Evolutionary conservation across 2,113 vertebrate genomes (phyloP).

Genomic region (Forbesichthys papilliferus): DNA sequence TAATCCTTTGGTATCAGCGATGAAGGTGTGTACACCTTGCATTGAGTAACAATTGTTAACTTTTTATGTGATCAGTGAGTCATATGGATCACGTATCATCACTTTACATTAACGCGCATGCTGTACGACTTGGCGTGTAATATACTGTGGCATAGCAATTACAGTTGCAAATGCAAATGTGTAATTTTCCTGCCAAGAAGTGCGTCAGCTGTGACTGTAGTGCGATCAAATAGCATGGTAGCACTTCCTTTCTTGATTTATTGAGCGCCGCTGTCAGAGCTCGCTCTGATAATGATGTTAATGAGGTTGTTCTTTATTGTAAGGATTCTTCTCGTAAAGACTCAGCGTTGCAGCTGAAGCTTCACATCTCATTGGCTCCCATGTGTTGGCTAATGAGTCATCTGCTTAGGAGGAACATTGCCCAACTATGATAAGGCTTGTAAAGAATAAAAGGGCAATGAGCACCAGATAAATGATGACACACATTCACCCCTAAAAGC

Average conservation of each 20-base stretch:
- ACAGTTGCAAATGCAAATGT: not conserved
- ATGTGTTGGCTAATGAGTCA: not conserved
- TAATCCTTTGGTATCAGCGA: too few species aligned
- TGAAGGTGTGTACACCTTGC: too few species aligned
- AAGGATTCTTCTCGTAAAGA: constrained; percentile 22
- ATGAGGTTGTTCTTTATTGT: constrained; percentile 10
- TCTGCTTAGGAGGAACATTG: constrained; percentile 22
- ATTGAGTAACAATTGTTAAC: too few species aligned
- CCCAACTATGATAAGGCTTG: not conserved
- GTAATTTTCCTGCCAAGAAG: too few species aligned
- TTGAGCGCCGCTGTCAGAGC: constrained; percentile 33
- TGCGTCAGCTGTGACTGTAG: too few species aligned
- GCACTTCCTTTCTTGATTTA: not conserved
- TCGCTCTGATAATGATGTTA: constrained; percentile 40
- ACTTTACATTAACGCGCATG: too few species aligned
- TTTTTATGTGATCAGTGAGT: not conserved
- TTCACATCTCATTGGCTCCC: constrained; percentile 25
- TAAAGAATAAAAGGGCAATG: too few species aligned
- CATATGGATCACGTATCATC: not conserved
- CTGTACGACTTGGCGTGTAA: too few species aligned
- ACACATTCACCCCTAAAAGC: not conserved
- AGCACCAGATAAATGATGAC: constrained; percentile 6
- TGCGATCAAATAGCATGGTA: too few species aligned
- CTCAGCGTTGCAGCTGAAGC: constrained; percentile 39
- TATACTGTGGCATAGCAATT: not conserved